A percentile compares a stretch with the other conserved stretches of the same genome.
Conservation (phyloP, 2,113 vertebrate genomes). For the Pavo muticus region DNA sequence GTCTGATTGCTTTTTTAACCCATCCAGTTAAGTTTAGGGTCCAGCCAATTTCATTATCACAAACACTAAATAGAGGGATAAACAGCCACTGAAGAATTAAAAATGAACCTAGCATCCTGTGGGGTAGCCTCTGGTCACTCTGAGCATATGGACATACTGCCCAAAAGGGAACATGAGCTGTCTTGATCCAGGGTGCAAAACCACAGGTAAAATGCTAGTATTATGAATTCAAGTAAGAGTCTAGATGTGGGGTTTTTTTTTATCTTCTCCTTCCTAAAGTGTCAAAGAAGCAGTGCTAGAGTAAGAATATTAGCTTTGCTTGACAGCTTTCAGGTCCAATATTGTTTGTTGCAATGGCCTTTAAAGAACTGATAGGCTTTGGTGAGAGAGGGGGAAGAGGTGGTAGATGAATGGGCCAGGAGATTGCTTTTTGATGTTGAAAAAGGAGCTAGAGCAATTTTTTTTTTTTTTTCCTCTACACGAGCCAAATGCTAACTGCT, state of each 20-base stretch:
- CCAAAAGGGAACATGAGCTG: fast-evolving
- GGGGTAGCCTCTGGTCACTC: neutral
- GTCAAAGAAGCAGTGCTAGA: neutral
- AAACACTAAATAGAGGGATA: neutral
- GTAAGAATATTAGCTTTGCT: neutral
- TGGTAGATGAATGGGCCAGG: neutral
- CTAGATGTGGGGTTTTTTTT: neutral
- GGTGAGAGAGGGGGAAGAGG: neutral
- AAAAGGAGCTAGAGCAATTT: neutral
- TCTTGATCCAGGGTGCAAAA: neutral
- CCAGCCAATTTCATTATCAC: neutral
- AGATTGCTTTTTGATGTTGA: constrained; percentile 14
- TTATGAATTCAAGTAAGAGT: neutral
- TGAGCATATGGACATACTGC: neutral
- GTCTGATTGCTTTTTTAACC: neutral
- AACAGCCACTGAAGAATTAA: neutral
- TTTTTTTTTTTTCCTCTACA: constrained; percentile 17
- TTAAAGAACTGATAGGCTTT: neutral
- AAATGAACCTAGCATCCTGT: neutral
- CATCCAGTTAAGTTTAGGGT: neutral
- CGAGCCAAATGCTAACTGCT: constrained; percentile 40
- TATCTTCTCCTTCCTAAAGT: neutral
- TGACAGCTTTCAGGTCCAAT: constrained; percentile 21
- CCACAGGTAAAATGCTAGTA: neutral
- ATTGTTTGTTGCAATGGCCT: neutral